Evolutionary conservation across 1,140 invertebrate species (phyloP), one percentile per base, ranked within the genome.

Genomic region (Tetragonula clypearis): DNA sequence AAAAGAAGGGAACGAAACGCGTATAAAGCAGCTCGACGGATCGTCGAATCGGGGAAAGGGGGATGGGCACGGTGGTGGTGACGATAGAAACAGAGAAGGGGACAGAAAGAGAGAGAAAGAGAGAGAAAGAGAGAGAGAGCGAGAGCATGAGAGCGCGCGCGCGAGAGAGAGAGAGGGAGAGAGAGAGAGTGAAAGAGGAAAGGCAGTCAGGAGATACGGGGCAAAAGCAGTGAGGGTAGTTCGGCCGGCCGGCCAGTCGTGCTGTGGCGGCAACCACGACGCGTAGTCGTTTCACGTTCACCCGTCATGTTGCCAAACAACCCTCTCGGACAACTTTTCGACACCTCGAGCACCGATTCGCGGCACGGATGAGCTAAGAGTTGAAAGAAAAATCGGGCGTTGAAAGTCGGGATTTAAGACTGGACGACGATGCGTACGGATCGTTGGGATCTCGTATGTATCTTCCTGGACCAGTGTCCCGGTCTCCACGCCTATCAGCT

Each of bases 211-310:
- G 74, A 35, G 78, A 66, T 49, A 79, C 66, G 68, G 69, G 85
- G 60, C 66, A 35, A 79, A 41, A 71, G 77, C 79, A 90, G 90
- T 87, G 90, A 87, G 92, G 90, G 90, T 92, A 66, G 89, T 86
- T 90, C 90, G 91, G 92, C 92, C 92, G 92, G 92, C 92, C 92
- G 92, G 93, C 90, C 92, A 93, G 93, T 93, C 91, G 92, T 91
- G 92, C 89, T 92, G 86, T 91, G 90, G 89, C 91, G 91, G 88
- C 88, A 88, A 91, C 86, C 82, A 84, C 88, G 79, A 88, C 87
- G 66, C 58, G 79, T 79, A 85, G 76, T 85, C 79, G 74, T 65
- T 76, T 68, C 80, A 66, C 80, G 85, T 83, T 65, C 53, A 35
- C 55, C 69, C 79, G 79, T 73, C 72, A 86, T 87, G 87, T 85